Evolutionary conservation across 2,888 invertebrate species (phyloP), one percentile per base, ranked within the genome.

Genomic region (Lycocerus yunnanus): DNA sequence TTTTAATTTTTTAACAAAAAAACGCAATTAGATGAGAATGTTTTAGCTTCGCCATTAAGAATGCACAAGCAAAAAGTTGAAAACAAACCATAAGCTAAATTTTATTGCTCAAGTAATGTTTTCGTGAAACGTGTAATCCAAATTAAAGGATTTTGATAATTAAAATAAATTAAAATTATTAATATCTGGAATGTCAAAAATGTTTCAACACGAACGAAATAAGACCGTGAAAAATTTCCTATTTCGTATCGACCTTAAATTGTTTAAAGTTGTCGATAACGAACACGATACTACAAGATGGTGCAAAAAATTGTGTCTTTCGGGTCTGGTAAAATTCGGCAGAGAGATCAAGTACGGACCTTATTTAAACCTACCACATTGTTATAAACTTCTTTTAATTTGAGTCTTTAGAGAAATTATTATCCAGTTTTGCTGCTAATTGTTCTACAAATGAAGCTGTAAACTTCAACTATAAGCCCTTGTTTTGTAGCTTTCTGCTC

Each of bases 391-490:
- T 67, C 72, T 68, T 71, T 72, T 72, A 72, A 72, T 72, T 68
- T 68, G 20, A 63, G 68, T 71, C 72, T 72, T 72, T 63, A 43
- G 8, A 63, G 63, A 68, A 72, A 68, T 72, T 72, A 72, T 72
- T 72, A 68, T 72, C 71, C 71, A 24, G 71, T 71, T 59, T 59
- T 16, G 27, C 13, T 16, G 71, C 71, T 71, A 71, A 71, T 71
- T 71, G 67, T 71, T 60, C 71, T 71, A 67, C 71, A 71, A 71
- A 71, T 71, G 66, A 71, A 71, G 67, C 67, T 21, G 71, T 71
- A 67, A 71, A 71, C 68, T 63, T 72, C 27, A 58, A 43, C 68
- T 21, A 20, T 58, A 16, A 27, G 71, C 67, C 60, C 66, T 71
- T 67, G 71, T 71, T 43, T 43, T 71, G 67, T 67, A 58, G 58